Conservation (phyloP, 2,113 vertebrate species). For the Sprattus sprattus region DNA sequence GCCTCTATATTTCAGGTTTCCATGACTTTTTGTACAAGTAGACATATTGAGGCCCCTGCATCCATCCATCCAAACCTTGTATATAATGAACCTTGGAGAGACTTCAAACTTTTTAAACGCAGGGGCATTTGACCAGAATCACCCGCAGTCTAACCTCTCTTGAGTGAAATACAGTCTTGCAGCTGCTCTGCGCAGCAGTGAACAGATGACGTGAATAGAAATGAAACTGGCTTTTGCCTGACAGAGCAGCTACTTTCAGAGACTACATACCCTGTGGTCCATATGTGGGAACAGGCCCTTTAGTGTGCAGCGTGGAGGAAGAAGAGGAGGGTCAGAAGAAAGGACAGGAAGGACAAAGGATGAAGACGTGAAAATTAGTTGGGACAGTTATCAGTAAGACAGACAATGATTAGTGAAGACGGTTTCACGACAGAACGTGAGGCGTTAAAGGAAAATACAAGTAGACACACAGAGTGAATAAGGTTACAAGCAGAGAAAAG, state of each 20-base stretch:
- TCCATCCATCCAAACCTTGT: not conserved
- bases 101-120: not conserved
- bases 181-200: not conserved
- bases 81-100: not conserved
- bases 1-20: not conserved
- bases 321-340: not conserved
- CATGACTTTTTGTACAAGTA: not conserved
- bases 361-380: not conserved
- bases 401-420: not conserved
- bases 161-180: not conserved
- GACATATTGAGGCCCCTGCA: not conserved
- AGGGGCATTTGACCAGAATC: not conserved
- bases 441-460: not conserved
- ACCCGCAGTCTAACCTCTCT: not conserved
- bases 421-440: not conserved
- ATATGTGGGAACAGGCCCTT: slow-evolving; percentile 83
- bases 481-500: not conserved
- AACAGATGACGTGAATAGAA: not conserved
- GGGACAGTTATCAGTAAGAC: not conserved
- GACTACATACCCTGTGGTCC: slow-evolving; percentile 90
- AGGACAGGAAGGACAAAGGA: not conserved
- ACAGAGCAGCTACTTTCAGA: not conserved
- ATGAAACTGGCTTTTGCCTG: not conserved
- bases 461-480: not conserved
- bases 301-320: slow-evolving; percentile 56